Percentiles rank a stretch among this genome's conserved stretches.
Evolutionary conservation across 2,888 invertebrate species (phyloP).

Genomic region (Aromia moschata): DNA sequence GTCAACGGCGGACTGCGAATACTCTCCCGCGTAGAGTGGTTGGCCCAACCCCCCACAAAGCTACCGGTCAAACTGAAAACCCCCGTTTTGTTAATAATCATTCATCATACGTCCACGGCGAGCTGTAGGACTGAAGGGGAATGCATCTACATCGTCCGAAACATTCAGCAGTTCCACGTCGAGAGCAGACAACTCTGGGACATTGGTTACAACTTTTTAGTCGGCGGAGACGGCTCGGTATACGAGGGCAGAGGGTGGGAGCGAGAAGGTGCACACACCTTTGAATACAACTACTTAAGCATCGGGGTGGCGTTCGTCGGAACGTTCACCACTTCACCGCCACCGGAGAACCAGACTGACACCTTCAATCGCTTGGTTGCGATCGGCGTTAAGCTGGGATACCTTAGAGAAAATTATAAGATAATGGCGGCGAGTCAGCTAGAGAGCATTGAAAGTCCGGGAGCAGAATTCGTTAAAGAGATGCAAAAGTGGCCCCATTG

Average conservation of each 20-base stretch:
- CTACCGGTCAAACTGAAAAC: slow-evolving; percentile 55
- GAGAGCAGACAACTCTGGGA: slow-evolving; percentile 72
- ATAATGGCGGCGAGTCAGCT: slow-evolving; percentile 76
- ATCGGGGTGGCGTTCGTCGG: slow-evolving; percentile 80
- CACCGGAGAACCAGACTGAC: slow-evolving; percentile 67
- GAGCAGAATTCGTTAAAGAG: slow-evolving; percentile 70
- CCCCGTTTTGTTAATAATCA: slow-evolving; percentile 68
- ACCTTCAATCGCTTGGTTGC: slow-evolving; percentile 72
- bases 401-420: slow-evolving; percentile 72
- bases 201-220: slow-evolving; percentile 80
- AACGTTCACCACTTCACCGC: slow-evolving; percentile 68
- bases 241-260: slow-evolving; percentile 82
- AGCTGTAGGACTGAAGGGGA: slow-evolving; percentile 67
- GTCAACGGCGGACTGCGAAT: slow-evolving; percentile 63
- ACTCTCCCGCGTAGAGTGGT: slow-evolving; percentile 71
- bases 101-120: slow-evolving; percentile 73
- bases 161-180: slow-evolving; percentile 76
- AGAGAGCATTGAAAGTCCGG: slow-evolving; percentile 74
- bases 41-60: slow-evolving; percentile 68
- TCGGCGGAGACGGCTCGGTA: slow-evolving; percentile 82
- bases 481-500: slow-evolving; percentile 77
- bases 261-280: slow-evolving; percentile 75
- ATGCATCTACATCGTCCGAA: slow-evolving; percentile 69
- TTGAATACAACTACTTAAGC: slow-evolving; percentile 72
- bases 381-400: slow-evolving; percentile 69